These are phyloP conservation scores for Drosophila pullipes DNA, from an alignment of 2,888 invertebrate species.

Conservation along the genomic window DNA sequence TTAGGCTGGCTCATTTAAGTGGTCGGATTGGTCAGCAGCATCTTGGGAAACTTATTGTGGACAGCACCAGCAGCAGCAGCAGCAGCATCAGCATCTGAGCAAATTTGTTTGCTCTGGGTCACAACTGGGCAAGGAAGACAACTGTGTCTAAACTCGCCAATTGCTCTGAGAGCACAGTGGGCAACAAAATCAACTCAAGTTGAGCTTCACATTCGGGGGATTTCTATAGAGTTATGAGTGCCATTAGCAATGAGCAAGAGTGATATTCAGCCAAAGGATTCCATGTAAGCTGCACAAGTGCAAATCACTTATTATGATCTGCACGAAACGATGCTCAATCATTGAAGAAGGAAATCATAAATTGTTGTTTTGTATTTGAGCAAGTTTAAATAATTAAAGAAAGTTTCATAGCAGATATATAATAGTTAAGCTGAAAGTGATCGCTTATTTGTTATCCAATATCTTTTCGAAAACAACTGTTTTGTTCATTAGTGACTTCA, in stretches of 20 bases:
- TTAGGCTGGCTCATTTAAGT: constrained; percentile 41
- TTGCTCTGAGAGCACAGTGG: constrained; percentile 22
- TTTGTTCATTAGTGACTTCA: background rate
- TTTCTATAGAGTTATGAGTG: constrained; percentile 33
- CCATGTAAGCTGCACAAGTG: constrained; percentile 27
- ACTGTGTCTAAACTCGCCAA: constrained; percentile 40
- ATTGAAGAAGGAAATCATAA: background rate
- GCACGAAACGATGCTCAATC: too few relatives aligned
- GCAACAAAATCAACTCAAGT: constrained; percentile 11
- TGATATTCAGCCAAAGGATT: constrained; percentile 34
- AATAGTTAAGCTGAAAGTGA: background rate
- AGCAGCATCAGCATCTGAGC: background rate
- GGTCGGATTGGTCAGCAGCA: constrained; percentile 55
- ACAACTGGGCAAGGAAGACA: constrained; percentile 32
- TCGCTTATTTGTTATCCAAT: background rate
- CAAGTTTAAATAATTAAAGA: background rate
- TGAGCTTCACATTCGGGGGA: constrained; percentile 3
- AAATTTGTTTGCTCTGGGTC: constrained; percentile 56
- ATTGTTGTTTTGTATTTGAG: background rate
- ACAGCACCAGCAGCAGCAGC: constrained; percentile 19
- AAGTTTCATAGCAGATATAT: background rate
- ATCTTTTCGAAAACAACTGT: background rate
- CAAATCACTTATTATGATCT: constrained; percentile 13
- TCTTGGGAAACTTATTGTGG: constrained; percentile 53
- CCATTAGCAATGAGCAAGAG: constrained; percentile 36